phyloP scores from a whole-genome alignment of 1,140 invertebrate species.

The Trichogramma pretiosum region DNA sequence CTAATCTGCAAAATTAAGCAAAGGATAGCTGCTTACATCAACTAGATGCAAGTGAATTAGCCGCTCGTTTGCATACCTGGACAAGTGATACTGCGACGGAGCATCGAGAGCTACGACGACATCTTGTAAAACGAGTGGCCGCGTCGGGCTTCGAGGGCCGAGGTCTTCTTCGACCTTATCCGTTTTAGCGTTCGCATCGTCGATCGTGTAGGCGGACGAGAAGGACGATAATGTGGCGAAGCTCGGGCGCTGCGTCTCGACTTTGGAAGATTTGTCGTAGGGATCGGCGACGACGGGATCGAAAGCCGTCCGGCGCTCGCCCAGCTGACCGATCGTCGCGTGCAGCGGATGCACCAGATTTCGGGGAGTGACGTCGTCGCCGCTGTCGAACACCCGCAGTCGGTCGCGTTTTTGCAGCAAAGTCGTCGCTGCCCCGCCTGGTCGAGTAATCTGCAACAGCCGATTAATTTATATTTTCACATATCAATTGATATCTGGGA shows the following conservation, averaged over 20 bases:
- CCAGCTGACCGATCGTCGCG: slow-evolving; percentile 38
- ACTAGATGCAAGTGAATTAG: no score
- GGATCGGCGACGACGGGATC: slow-evolving; percentile 16
- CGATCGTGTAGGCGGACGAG: neutral
- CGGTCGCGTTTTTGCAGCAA: slow-evolving; percentile 22
- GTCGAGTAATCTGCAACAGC: neutral
- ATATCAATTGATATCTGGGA: no score
- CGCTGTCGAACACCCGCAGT: slow-evolving; percentile 12
- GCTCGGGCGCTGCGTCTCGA: neutral
- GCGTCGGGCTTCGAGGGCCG: no score
- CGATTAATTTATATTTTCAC: no score
- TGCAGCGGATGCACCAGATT: slow-evolving; percentile 17
- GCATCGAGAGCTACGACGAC: no score
- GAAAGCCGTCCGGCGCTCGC: slow-evolving; percentile 24
- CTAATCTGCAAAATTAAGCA: neutral
- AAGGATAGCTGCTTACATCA: no score
- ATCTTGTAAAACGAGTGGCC: no score
- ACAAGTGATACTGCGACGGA: slow-evolving; percentile 7
- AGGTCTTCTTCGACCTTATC: no score
- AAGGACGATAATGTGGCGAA: neutral
- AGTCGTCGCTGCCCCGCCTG: slow-evolving; percentile 1
- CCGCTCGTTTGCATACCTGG: slow-evolving; percentile 5
- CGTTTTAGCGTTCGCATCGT: neutral
- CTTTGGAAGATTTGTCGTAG: neutral
- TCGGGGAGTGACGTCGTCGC: slow-evolving; percentile 22